Conservation (phyloP, 1,140 invertebrate species). For the Mamestra configurata region DNA sequence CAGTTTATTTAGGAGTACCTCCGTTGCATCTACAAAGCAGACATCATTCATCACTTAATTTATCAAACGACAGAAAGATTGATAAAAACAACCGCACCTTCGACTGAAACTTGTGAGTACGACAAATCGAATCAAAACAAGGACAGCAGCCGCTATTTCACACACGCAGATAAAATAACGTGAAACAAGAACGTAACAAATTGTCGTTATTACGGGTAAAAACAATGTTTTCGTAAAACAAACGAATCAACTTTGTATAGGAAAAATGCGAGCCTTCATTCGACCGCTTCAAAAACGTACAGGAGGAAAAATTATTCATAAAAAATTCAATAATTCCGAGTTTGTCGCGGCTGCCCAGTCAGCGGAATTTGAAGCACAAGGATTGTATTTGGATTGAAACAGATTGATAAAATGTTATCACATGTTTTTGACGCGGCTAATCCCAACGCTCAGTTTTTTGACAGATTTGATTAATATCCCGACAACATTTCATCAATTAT, state of each 20-base stretch:
- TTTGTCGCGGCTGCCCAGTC: not conserved
- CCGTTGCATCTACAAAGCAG: too few species aligned
- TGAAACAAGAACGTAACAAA: not conserved
- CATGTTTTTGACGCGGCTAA: conserved; percentile 15
- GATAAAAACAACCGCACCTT: too few species aligned
- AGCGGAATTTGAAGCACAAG: not conserved
- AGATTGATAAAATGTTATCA: conserved; percentile 32
- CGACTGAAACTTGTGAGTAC: too few species aligned
- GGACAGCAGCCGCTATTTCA: not conserved
- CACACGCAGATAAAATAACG: not conserved
- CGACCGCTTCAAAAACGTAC: not conserved
- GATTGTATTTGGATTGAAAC: conserved; percentile 30
- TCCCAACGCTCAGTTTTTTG: not conserved
- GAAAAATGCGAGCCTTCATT: not conserved
- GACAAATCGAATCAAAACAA: not conserved
- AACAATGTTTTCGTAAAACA: conserved; percentile 15
- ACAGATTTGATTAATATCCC: not conserved
- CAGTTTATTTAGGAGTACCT: too few species aligned
- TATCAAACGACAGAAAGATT: too few species aligned
- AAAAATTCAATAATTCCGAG: conserved; percentile 22
- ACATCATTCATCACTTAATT: too few species aligned
- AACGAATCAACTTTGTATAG: conserved; percentile 24
- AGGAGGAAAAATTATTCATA: conserved; percentile 24
- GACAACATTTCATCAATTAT: not conserved
- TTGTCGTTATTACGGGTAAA: conserved; percentile 9